Evolutionary conservation across 2,797 vertebrate genomes (phyloP).

Genomic region (Rhinoraja longicauda): DNA sequence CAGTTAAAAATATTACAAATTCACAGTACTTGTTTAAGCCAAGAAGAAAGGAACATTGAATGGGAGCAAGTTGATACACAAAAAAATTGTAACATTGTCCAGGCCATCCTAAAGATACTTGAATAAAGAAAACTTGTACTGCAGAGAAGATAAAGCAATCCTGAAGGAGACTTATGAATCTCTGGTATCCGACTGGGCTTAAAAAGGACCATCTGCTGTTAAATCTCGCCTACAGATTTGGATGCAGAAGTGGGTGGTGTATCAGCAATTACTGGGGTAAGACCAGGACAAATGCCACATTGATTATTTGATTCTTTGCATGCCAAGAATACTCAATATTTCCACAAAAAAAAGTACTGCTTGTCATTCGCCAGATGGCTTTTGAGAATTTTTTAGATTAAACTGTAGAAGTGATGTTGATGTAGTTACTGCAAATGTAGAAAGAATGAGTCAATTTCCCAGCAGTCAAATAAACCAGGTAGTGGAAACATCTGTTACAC

Average conservation of each 20-base stretch:
- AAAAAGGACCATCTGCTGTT: not conserved
- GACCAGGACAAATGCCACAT: not conserved
- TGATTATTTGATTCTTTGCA: not conserved
- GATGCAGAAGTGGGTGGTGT: too few relatives aligned
- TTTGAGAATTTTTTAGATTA: not conserved
- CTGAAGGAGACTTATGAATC: not conserved
- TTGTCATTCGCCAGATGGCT: not conserved
- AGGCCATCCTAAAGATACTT: not conserved
- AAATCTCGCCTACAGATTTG: not conserved
- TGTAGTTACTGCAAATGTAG: not conserved
- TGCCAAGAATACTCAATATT: not conserved
- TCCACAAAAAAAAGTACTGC: not conserved
- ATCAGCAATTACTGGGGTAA: not conserved
- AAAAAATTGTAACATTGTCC: not conserved
- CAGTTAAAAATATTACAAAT: not conserved
- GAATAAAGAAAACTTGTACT: not conserved
- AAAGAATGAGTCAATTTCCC: not conserved
- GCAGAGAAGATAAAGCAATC: not conserved
- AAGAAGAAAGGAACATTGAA: not conserved
- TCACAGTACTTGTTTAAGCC: not conserved
- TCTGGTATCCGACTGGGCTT: too few relatives aligned
- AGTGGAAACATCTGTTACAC: not conserved
- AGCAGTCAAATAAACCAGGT: constrained; percentile 9
- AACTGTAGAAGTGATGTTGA: not conserved
- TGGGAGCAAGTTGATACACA: not conserved